Evolutionary conservation across 2,797 vertebrate genomes (phyloP).

Genomic region (Xiphorhynchus erythropygius): DNA sequence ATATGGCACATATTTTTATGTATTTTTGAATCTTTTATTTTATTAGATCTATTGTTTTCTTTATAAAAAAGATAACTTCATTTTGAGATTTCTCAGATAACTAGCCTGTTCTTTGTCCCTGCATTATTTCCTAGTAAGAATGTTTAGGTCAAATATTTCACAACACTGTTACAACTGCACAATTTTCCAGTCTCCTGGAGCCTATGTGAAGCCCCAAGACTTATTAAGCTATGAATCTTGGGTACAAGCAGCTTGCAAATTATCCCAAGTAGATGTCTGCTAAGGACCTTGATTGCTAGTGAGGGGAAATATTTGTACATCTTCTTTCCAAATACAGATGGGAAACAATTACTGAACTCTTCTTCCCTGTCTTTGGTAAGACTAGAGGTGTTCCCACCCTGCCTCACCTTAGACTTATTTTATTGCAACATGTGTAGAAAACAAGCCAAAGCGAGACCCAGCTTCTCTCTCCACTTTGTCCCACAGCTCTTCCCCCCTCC

Average conservation of each 20-base stretch:
- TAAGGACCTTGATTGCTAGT: background rate
- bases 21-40: background rate
- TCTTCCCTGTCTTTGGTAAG: background rate
- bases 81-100: background rate
- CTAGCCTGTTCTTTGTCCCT: background rate
- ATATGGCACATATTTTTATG: background rate
- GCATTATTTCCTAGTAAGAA: background rate
- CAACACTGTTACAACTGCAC: background rate
- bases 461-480: background rate
- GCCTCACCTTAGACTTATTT: accelerated
- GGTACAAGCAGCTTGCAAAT: background rate
- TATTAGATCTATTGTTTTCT: accelerated
- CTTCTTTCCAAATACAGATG: background rate
- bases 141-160: background rate
- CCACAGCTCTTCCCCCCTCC: background rate
- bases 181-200: background rate
- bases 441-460: background rate
- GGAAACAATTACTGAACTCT: background rate
- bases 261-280: background rate
- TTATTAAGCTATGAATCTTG: background rate
- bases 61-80: background rate
- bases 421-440: background rate
- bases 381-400: background rate
- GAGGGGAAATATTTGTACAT: background rate
- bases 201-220: background rate